phyloP scores from a whole-genome alignment of 1,140 invertebrate genomes.

The Mya arenaria region DNA sequence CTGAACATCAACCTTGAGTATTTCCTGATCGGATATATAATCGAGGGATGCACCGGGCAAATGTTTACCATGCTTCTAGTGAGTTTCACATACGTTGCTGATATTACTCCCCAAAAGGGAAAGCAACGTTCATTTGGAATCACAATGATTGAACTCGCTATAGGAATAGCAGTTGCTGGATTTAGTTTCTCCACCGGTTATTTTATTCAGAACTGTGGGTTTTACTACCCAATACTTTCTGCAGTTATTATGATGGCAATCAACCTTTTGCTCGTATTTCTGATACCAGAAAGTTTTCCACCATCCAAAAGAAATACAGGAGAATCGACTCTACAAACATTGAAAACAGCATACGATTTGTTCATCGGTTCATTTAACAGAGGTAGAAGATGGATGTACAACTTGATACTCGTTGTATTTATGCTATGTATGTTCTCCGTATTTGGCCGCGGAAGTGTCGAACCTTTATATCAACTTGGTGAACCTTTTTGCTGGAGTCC shows the following conservation, averaged over 20 bases:
- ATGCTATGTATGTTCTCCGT: slow-evolving; percentile 15
- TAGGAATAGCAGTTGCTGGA: slow-evolving; percentile 8
- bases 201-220: slow-evolving; percentile 39
- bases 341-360: slow-evolving; percentile 45
- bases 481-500: slow-evolving; percentile 35
- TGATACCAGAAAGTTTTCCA: slow-evolving; percentile 44
- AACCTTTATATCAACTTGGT: slow-evolving; percentile 33
- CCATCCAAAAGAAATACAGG: slow-evolving; percentile 8
- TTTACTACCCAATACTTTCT: slow-evolving; percentile 32
- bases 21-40: slow-evolving; percentile 35
- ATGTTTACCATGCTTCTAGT: slow-evolving; percentile 48
- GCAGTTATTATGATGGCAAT: background rate
- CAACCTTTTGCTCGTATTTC: slow-evolving; percentile 1
- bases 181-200: slow-evolving; percentile 47
- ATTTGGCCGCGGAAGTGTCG: slow-evolving; percentile 30
- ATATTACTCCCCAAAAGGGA: slow-evolving; percentile 35
- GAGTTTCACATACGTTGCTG: slow-evolving; percentile 45
- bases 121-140: slow-evolving; percentile 40
- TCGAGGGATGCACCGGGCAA: slow-evolving; percentile 39
- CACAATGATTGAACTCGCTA: slow-evolving; percentile 44
- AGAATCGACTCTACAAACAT: slow-evolving; percentile 15
- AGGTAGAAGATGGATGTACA: slow-evolving; percentile 43
- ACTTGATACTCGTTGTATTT: slow-evolving; percentile 14
- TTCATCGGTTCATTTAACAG: slow-evolving; percentile 40
- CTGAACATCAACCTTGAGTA: slow-evolving; percentile 27